These are phyloP conservation scores for Eriosoma lanigerum DNA, from an alignment of 1,140 invertebrate species.

Conservation along the genomic window DNA sequence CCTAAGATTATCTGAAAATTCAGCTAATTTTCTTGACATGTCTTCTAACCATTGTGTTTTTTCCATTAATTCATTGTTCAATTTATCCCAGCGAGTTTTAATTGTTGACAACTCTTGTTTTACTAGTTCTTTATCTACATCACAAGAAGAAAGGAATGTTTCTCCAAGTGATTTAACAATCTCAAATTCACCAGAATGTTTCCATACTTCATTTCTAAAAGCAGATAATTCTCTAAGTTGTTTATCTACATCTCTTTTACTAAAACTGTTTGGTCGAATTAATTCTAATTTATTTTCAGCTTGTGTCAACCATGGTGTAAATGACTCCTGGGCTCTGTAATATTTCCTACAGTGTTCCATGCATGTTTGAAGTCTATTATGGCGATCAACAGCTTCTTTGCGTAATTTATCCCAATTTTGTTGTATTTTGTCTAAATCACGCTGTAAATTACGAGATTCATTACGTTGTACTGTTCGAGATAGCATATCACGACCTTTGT, in stretches of 20 bases:
- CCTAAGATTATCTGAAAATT: slow-evolving; percentile 82
- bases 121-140: slow-evolving; percentile 87
- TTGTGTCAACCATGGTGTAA: slow-evolving; percentile 83
- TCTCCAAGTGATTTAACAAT: slow-evolving; percentile 82
- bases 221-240: slow-evolving; percentile 86
- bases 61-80: slow-evolving; percentile 72
- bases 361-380: slow-evolving; percentile 82
- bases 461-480: slow-evolving; percentile 61
- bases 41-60: slow-evolving; percentile 81
- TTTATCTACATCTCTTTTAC: slow-evolving; percentile 82
- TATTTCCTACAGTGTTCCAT: slow-evolving; percentile 92
- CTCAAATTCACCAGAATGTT: slow-evolving; percentile 89
- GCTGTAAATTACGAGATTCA: slow-evolving; percentile 62
- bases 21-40: slow-evolving; percentile 75
- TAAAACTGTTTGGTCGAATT: slow-evolving; percentile 77
- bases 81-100: slow-evolving; percentile 84
- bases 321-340: slow-evolving; percentile 77
- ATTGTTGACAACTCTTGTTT: slow-evolving; percentile 77
- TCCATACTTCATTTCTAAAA: slow-evolving; percentile 90
- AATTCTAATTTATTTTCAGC: slow-evolving; percentile 82
- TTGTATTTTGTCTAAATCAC: slow-evolving; percentile 84
- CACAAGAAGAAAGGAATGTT: slow-evolving; percentile 79
- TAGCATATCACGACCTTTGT: slow-evolving; percentile 81
- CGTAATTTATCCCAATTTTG: slow-evolving; percentile 87
- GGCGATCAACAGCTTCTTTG: slow-evolving; percentile 79